Percentiles rank a stretch among this genome's conserved stretches.
Conservation (phyloP, 2,113 vertebrate species). For the Gnathonemus longibarbis region DNA sequence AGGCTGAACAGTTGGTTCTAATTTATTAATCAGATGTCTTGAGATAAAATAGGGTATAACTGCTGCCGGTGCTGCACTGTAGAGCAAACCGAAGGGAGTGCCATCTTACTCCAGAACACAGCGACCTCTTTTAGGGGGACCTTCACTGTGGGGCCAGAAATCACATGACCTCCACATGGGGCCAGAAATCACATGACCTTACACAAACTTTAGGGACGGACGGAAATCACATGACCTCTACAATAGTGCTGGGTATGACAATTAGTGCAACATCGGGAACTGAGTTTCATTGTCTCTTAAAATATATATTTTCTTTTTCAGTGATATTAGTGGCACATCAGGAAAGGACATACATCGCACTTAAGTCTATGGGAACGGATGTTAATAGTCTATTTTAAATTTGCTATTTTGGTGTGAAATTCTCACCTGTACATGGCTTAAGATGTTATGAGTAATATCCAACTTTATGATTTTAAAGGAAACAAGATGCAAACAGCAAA, state of each 20-base stretch:
- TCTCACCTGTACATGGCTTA: background rate
- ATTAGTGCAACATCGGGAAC: background rate
- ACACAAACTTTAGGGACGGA: background rate
- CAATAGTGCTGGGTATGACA: background rate
- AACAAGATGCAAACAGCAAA: background rate
- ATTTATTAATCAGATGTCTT: constrained; percentile 29
- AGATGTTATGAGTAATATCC: background rate
- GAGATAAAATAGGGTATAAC: constrained; percentile 32
- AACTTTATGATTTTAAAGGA: background rate
- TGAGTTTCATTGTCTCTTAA: background rate
- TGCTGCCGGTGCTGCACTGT: constrained; percentile 1
- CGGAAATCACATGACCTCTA: background rate
- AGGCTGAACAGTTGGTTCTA: constrained; percentile 21
- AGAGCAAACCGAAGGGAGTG: background rate
- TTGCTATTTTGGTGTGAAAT: background rate
- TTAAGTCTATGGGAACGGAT: background rate
- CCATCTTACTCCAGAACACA: constrained; percentile 6
- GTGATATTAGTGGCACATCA: background rate
- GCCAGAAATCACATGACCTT: background rate
- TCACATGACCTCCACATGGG: background rate
- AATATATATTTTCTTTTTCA: background rate
- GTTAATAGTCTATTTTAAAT: background rate
- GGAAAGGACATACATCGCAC: background rate
- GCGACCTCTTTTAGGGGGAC: constrained; percentile 47
- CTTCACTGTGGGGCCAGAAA: background rate